phyloP scores from a whole-genome alignment of 2,797 vertebrate species.

The Prionace glauca region DNA sequence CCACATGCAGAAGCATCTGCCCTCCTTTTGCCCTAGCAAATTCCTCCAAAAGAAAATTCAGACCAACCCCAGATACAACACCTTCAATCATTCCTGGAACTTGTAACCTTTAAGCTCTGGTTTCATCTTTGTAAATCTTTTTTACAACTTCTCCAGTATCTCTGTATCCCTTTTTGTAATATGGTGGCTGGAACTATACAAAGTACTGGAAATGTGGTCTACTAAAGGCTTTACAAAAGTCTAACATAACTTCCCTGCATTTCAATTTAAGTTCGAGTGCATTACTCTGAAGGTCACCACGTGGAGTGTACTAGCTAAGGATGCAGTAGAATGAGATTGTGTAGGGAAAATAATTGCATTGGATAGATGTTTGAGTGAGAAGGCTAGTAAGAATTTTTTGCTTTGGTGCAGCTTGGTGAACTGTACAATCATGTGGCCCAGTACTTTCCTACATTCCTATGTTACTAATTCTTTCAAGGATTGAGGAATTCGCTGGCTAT shows the following conservation, averaged over 20 bases:
- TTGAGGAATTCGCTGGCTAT: too few species aligned
- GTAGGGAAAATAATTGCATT: not conserved
- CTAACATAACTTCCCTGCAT: too few species aligned
- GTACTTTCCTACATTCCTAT: not conserved
- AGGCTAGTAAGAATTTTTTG: not conserved
- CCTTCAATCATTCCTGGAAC: too few species aligned
- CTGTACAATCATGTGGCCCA: not conserved
- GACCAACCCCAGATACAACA: not conserved
- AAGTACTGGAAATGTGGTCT: too few species aligned
- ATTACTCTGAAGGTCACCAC: too few species aligned
- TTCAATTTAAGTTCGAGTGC: not conserved
- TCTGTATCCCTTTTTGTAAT: not conserved
- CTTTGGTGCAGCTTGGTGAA: not conserved
- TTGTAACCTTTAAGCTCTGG: not conserved
- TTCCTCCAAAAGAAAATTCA: not conserved
- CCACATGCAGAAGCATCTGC: not conserved
- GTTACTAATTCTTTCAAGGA: too few species aligned
- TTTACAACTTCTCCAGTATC: not conserved
- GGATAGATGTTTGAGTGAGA: not conserved
- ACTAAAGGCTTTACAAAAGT: too few species aligned
- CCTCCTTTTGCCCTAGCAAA: not conserved
- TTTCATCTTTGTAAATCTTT: not conserved
- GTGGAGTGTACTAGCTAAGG: not conserved
- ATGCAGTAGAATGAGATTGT: not conserved
- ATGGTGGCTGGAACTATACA: not conserved